Base-by-base conservation (phyloP, 1,140 invertebrate genomes). In the Trichonephila clavata region DNA sequence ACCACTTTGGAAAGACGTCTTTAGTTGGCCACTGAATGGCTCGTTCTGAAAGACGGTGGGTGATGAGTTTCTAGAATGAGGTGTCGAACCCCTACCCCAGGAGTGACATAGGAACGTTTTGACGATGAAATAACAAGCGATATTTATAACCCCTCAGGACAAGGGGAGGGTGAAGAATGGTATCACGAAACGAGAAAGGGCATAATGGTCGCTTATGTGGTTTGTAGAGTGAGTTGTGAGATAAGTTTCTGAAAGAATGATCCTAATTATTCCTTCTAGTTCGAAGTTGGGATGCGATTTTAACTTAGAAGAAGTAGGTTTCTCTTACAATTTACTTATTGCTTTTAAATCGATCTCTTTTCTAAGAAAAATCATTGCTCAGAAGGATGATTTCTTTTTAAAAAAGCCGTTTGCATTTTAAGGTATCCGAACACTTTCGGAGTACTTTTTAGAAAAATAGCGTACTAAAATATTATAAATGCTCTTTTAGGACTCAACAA, bases 31-130 rank as follows among this genome's bases (percentile, higher is more conserved):
- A 27, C 20, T 8, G 24, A 84, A 57, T 50, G 43, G 81, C 18
- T 59, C 81, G 24, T 84, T 84, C 59, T 84, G 81, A 57, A 59
- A 50, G 50, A 20, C 50, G 7, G 21, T 14, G 20, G 50, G 39
- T 57, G 81, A 84, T 84, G 81, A 84, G 20, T 57, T 84, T 50
- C 43, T 24, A 13, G 50, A 84, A 84, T 84, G 81, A 84, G 43
- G 39, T 84, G 81, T 84, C 81, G 81, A 84, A 59, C 50, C 24
- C 81, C 13, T 32, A 16, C 27, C 71, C 71, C 71, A 32, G 71
- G 71, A 77, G 71, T 77, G 71, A 77, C 71, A 77, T 77, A 39
- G 24, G 71, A 13, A 77, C 71, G 7, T 77, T 77, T 77, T 77
- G 71, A 77, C 71, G 71, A 27, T 77, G 71, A 39, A 39, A 39